Percentiles rank a stretch among this genome's conserved stretches.
Evolutionary conservation across 2,797 vertebrate species (phyloP).

Genomic region (Valencia hispanica): DNA sequence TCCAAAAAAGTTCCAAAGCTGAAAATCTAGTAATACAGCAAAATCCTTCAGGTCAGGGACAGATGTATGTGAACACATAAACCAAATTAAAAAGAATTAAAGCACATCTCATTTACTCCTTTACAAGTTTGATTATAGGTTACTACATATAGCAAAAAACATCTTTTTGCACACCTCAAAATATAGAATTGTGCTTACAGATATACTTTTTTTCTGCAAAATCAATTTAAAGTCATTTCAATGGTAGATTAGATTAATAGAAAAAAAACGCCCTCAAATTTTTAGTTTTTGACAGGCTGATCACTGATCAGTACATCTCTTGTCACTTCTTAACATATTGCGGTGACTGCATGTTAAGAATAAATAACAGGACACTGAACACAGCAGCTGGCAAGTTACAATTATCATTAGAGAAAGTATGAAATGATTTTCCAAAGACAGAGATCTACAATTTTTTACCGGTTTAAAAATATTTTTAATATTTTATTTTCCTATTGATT

Average conservation of each 20-base stretch:
- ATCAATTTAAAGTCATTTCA: too few relatives aligned
- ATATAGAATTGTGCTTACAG: not conserved
- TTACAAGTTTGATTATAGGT: not conserved
- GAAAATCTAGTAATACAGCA: not conserved
- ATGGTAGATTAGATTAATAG: not conserved
- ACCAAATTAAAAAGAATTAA: not conserved
- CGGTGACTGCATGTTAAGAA: not conserved
- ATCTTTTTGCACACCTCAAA: too few relatives aligned
- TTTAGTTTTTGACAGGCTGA: not conserved
- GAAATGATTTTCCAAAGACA: not conserved
- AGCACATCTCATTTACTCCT: not conserved
- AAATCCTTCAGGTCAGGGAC: not conserved
- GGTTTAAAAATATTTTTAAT: not conserved
- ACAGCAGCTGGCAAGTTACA: not conserved
- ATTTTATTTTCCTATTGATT: not conserved
- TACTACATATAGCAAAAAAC: not conserved
- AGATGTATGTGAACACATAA: too few relatives aligned
- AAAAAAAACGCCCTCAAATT: not conserved
- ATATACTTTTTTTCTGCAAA: not conserved
- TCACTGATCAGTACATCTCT: slow-evolving; percentile 6
- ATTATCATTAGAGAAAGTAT: not conserved
- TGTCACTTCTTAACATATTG: not conserved
- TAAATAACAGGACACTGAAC: too few relatives aligned
- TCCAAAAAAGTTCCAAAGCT: not conserved
- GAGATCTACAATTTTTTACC: not conserved